These are phyloP conservation scores for Aphidius gifuensis DNA, from an alignment of 1,140 invertebrate species.

Conservation along the genomic window DNA sequence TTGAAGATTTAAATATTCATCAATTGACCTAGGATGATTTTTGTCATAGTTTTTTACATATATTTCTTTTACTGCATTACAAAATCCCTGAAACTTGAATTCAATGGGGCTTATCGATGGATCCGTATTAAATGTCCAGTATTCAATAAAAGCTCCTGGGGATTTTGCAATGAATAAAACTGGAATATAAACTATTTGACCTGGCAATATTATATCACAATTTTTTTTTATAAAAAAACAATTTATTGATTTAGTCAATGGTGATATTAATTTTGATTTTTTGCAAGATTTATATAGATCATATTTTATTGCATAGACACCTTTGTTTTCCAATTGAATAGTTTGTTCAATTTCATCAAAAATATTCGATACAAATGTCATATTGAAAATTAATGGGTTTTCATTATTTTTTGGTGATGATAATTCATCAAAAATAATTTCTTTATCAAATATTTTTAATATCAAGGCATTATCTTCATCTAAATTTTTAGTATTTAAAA, in stretches of 20 bases:
- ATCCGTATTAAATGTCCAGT: not conserved
- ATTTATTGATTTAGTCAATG: not conserved
- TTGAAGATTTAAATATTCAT: conserved; percentile 22
- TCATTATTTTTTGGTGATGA: not conserved
- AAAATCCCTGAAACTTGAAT: not conserved
- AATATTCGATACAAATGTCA: not conserved
- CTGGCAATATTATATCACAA: not conserved
- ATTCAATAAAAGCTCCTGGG: not conserved
- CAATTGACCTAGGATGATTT: conserved; percentile 18
- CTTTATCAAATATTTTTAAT: not conserved
- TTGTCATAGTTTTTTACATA: not conserved
- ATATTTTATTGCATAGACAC: not conserved
- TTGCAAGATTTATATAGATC: not conserved
- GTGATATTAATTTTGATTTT: not conserved
- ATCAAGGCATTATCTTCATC: not conserved
- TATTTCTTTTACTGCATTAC: not conserved
- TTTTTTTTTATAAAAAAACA: not conserved
- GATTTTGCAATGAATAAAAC: not conserved
- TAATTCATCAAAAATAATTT: not conserved
- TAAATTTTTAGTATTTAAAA: too few relatives aligned
- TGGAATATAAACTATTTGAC: not conserved
- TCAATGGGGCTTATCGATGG: not conserved
- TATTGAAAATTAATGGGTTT: not conserved
- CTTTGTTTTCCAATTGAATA: not conserved
- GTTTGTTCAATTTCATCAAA: not conserved